Base-by-base conservation (phyloP, 2,113 vertebrate species). In the Morone chrysops region DNA sequence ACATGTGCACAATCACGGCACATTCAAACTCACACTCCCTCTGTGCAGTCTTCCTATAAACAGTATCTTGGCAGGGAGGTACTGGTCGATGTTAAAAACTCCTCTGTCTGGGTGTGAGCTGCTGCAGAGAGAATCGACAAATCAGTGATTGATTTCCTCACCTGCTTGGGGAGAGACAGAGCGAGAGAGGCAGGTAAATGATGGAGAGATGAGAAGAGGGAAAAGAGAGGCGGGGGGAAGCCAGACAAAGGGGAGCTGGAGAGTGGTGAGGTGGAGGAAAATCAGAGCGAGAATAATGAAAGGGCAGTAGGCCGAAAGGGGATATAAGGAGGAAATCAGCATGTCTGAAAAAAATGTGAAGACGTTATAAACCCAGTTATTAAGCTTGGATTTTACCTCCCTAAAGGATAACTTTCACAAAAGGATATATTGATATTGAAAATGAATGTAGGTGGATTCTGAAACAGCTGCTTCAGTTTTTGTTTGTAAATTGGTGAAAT, bases 91-190 rank as follows among this genome's bases (percentile, higher is more conserved):
- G 82, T 63, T 75, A 43, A 74, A 84, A 87, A 77, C 80, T 65
- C 67, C 68, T 79, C 74, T 18, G 65, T 75, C 70, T 63, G 78
- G 82, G 80, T 75, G 86, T 84, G 82, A 83, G 76, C 53, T 59
- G 82, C 70, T 60, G 83, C 51, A 20, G 76, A 60, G 89, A 69
- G 61, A 78, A 83, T 90, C 18, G 80, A 90, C 85, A 74, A 69
- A 87, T 90, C 83, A 59, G 80, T 75, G 80, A 93, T 90, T 89
- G 93, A 93, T 92, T 91, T 91, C 63, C 74, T 88, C 83, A 90
- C 89, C 83, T 88, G 80, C 83, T 63, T 11, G 0, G 57, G 50
- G 79, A 70, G 68, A 82, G 57, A 68, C 22, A 22, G 59, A 40
- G 36, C 1, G 43, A 66, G 31, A 56, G 76, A 82, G 70, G 83